Evolutionary conservation across 1,140 invertebrate genomes (phyloP), one percentile per base, ranked within the genome.

Genomic region (Nephotettix cincticeps): DNA sequence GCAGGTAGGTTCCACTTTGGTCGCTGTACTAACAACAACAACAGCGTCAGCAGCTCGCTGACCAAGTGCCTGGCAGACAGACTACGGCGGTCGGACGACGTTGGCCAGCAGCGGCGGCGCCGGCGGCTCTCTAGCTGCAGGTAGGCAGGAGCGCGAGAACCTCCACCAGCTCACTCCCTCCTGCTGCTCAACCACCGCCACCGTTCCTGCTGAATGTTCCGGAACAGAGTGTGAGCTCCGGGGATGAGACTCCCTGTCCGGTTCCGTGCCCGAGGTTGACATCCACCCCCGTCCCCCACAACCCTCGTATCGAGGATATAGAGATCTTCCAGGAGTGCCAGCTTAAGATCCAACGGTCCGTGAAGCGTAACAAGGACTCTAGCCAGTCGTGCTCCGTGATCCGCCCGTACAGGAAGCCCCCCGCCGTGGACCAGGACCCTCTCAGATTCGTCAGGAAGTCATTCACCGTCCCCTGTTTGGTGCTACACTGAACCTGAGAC

Each of bases 311-410:
- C 2, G 75, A 76, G 64, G 75, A 76, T 40, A 76, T 76, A 19
- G 75, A 76, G 64, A 76, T 76, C 40, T 76, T 76, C 47, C 75
- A 76, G 51, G 75, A 76, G 56, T 70, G 69, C n/a, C 73, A 72
- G 19, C 51, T 76, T 0, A 76, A 72, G 27, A 76, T 76, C 1
- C 61, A 68, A 56, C 67, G 23, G 1, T 58, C 71, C 14, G 54
- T 54, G 1, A 73, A 66, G 58, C 17, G 51, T n/a, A 3, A 25
- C n/a, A 68, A 51, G 47, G 47, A 51, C 47, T 51, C 47, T 6
- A 36, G 32, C 32, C 6, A 23, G 47, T 61, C 56, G 2, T 25
- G 21, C 27, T 61, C 56, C 25, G 25, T 23, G 6, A 14, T 61
- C 21, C 21, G 56, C 6, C 56, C 13, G 14, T 21, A 61, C 4